phyloP scores from a whole-genome alignment of 2,888 invertebrate genomes.

The Sphinx pinastri region DNA sequence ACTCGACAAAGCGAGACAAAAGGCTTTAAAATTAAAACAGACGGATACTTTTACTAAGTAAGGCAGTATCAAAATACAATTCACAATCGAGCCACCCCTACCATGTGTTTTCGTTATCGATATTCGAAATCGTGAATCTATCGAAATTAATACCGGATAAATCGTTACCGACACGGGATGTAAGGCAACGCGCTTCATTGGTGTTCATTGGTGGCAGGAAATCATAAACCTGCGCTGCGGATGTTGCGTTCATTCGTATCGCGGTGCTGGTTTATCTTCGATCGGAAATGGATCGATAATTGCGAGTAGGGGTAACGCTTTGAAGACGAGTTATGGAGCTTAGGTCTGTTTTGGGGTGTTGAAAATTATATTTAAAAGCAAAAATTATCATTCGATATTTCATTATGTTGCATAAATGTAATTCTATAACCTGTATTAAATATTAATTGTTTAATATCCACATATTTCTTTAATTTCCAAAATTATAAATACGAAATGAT shows the following conservation, averaged over 20 bases:
- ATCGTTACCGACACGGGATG: conserved; percentile 57
- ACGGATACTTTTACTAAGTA: too few relatives aligned
- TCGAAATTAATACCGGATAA: conserved; percentile 64
- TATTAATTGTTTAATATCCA: too few relatives aligned
- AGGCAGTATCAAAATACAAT: neutral
- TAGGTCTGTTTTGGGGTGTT: conserved; percentile 27
- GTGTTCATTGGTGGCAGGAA: conserved; percentile 60
- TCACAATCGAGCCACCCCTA: neutral
- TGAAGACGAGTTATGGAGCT: neutral
- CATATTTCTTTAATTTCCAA: too few relatives aligned
- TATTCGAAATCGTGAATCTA: conserved; percentile 34
- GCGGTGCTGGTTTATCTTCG: conserved; percentile 40
- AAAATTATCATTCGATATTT: too few relatives aligned
- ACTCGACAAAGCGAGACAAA: too few relatives aligned
- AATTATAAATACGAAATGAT: too few relatives aligned
- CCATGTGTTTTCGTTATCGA: neutral
- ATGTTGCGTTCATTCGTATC: conserved; percentile 65
- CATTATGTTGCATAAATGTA: too few relatives aligned
- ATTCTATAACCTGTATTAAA: too few relatives aligned
- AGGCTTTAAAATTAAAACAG: too few relatives aligned
- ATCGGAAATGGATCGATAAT: neutral
- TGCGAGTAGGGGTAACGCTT: neutral
- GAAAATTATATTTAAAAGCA: too few relatives aligned
- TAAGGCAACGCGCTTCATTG: conserved; percentile 64
- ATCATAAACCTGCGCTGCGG: conserved; percentile 66